A percentile compares a stretch with the other conserved stretches of the same genome.
phyloP scores from a whole-genome alignment of 2,113 vertebrate species.

The Plectropomus leopardus region DNA sequence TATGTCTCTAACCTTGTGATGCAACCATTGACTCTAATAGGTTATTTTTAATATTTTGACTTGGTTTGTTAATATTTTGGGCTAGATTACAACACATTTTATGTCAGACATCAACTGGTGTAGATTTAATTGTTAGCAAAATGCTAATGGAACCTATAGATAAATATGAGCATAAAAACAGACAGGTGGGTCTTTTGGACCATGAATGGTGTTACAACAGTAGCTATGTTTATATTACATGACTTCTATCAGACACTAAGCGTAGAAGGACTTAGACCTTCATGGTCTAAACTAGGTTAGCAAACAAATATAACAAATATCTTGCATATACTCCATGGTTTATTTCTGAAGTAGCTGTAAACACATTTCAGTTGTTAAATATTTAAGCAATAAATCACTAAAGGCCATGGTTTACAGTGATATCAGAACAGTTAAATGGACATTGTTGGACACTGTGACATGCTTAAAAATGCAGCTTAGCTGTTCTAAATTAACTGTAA shows the following conservation, averaged over 20 bases:
- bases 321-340: neutral
- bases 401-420: too few relatives aligned
- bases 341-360: neutral
- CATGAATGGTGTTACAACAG: neutral
- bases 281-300: neutral
- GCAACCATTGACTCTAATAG: neutral
- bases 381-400: too few relatives aligned
- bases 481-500: too few relatives aligned
- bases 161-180: neutral
- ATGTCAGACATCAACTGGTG: neutral
- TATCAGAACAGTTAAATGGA: too few relatives aligned
- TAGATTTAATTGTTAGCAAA: neutral
- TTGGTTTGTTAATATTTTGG: neutral
- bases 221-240: neutral
- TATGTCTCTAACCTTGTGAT: neutral
- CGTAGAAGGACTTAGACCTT: too few relatives aligned
- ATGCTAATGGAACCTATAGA: neutral
- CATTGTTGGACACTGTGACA: too few relatives aligned
- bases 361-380: neutral
- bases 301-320: neutral
- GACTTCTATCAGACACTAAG: neutral
- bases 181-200: neutral
- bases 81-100: neutral
- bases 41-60: neutral
- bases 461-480: too few relatives aligned